Percentiles rank a stretch among this genome's conserved stretches.
These are phyloP conservation scores for Ornithoptera priamus DNA, from an alignment of 2,888 invertebrate genomes.

Conservation along the genomic window DNA sequence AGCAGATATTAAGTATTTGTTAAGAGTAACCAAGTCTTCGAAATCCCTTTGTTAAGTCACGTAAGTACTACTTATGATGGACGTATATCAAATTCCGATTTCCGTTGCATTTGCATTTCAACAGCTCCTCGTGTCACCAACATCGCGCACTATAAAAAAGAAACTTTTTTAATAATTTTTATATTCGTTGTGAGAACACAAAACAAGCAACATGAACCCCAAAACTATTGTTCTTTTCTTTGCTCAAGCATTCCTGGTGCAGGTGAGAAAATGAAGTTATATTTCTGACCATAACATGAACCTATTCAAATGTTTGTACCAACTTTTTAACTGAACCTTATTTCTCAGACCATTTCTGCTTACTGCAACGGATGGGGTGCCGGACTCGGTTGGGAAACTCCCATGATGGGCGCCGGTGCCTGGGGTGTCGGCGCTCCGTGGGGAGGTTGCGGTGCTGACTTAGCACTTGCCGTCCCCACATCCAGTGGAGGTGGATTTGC, in stretches of 20 bases:
- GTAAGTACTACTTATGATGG: too few species aligned
- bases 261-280: not conserved
- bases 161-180: not conserved
- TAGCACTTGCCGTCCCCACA: slow-evolving; percentile 28
- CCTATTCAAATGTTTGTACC: too few species aligned
- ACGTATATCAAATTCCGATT: too few species aligned
- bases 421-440: slow-evolving; percentile 1
- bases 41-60: too few species aligned
- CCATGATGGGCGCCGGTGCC: slow-evolving; percentile 5
- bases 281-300: too few species aligned
- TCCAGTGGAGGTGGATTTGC: slow-evolving; percentile 43
- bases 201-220: not conserved
- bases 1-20: too few species aligned
- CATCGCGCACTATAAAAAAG: not conserved
- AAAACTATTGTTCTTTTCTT: not conserved
- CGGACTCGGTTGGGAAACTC: slow-evolving; percentile 31
- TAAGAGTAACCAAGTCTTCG: too few species aligned
- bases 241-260: slow-evolving; percentile 1
- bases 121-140: too few species aligned
- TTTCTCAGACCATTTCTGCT: not conserved
- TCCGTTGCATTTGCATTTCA: too few species aligned
- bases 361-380: slow-evolving; percentile 12
- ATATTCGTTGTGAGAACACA: not conserved
- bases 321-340: too few species aligned
- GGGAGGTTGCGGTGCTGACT: not conserved